These are phyloP conservation scores for Eonycteris spelaea DNA, from an alignment of 2,113 vertebrate species.

Conservation along the genomic window DNA sequence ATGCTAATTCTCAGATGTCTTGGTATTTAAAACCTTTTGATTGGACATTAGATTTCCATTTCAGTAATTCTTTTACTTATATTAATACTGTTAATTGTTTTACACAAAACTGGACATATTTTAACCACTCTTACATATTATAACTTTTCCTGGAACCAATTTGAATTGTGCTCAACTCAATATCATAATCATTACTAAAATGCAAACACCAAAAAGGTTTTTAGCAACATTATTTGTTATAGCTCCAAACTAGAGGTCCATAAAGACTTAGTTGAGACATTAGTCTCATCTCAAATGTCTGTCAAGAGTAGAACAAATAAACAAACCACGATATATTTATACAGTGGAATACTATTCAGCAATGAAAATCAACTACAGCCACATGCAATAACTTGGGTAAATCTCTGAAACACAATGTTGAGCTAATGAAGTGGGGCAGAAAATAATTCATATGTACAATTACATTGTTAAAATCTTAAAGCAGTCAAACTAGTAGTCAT, in stretches of 20 bases:
- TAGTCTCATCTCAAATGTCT: not conserved
- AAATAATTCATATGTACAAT: not conserved
- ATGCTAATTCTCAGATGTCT: not conserved
- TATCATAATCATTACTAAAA: constrained; percentile 9
- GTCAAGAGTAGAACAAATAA: not conserved
- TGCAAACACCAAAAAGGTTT: not conserved
- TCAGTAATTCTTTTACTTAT: constrained; percentile 17
- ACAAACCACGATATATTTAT: not conserved
- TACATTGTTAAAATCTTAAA: not conserved
- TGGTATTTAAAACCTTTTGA: not conserved
- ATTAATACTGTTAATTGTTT: not conserved
- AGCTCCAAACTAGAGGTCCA: not conserved
- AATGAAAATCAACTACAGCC: not conserved
- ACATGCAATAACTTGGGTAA: not conserved
- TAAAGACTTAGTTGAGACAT: not conserved
- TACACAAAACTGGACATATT: constrained; percentile 20
- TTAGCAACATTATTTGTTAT: not conserved
- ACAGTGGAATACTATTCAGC: not conserved
- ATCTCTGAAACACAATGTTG: not conserved
- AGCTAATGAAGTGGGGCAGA: not conserved
- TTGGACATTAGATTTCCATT: not conserved
- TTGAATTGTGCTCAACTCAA: constrained; percentile 19
- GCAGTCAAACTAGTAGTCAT: not conserved
- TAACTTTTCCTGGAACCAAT: constrained; percentile 26
- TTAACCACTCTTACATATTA: not conserved